Conservation (phyloP, 2,888 invertebrate species). For the Amiota minor region DNA sequence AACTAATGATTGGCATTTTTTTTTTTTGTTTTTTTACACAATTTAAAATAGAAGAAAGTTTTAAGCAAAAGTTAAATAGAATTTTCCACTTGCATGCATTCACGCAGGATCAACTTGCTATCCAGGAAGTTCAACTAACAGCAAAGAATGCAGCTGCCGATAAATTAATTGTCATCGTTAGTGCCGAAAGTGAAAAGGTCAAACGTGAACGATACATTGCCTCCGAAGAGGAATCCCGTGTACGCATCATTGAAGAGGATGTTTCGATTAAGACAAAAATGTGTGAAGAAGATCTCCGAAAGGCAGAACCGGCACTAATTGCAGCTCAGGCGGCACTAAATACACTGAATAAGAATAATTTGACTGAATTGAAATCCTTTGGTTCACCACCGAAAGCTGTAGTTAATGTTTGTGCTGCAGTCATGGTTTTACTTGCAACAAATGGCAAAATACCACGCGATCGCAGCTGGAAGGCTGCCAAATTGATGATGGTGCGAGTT, state of each 20-base stretch:
- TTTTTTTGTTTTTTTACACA: slow-evolving; percentile 12
- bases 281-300: slow-evolving; percentile 91
- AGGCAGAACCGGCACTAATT: slow-evolving; percentile 92
- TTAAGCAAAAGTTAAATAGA: slow-evolving; percentile 42
- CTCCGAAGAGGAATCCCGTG: slow-evolving; percentile 91
- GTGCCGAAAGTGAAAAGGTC: slow-evolving; percentile 93
- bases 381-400: slow-evolving; percentile 94
- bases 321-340: slow-evolving; percentile 87
- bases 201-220: slow-evolving; percentile 88
- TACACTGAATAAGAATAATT: slow-evolving; percentile 94
- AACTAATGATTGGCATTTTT: slow-evolving; percentile 27
- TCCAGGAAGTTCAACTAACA: slow-evolving; percentile 87
- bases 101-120: slow-evolving; percentile 74
- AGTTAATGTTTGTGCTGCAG: slow-evolving; percentile 89
- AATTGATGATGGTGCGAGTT: slow-evolving; percentile 91
- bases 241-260: slow-evolving; percentile 90
- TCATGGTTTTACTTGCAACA: slow-evolving; percentile 87
- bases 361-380: slow-evolving; percentile 96
- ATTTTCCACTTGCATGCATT: slow-evolving; percentile 35
- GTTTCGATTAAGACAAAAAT: slow-evolving; percentile 89
- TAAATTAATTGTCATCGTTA: slow-evolving; percentile 89
- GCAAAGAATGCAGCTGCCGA: slow-evolving; percentile 94
- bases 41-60: background rate
- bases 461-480: slow-evolving; percentile 94
- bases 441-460: slow-evolving; percentile 93